These are phyloP conservation scores for Melieria picta DNA, from an alignment of 2,888 invertebrate species.

Conservation along the genomic window DNA sequence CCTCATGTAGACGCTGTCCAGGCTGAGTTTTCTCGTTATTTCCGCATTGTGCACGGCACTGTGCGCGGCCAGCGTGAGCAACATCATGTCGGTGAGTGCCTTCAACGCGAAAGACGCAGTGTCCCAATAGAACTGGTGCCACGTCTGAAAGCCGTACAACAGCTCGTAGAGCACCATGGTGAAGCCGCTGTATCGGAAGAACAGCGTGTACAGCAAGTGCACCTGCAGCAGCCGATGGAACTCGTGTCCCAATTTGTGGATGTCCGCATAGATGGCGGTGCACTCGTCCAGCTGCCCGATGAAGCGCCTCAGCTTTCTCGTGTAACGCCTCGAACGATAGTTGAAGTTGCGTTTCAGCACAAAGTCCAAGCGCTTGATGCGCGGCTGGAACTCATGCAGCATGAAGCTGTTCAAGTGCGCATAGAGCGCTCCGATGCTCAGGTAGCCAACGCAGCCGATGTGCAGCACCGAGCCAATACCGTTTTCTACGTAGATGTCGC, in stretches of 20 bases:
- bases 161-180: slow-evolving; percentile 1
- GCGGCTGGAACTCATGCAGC: slow-evolving; percentile 37
- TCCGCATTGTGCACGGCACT: slow-evolving; percentile 43
- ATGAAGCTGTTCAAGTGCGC: slow-evolving; percentile 45
- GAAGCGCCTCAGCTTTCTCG: slow-evolving; percentile 25
- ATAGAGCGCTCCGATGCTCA: slow-evolving; percentile 47
- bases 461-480: slow-evolving; percentile 41
- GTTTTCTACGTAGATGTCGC: neutral
- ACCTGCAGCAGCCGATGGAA: slow-evolving; percentile 46
- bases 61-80: slow-evolving; percentile 47
- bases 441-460: slow-evolving; percentile 46
- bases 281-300: slow-evolving; percentile 43
- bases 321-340: neutral
- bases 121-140: neutral
- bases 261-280: slow-evolving; percentile 45
- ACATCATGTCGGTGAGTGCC: slow-evolving; percentile 42
- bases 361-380: slow-evolving; percentile 40
- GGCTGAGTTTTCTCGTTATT: slow-evolving; percentile 40
- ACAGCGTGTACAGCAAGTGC: neutral
- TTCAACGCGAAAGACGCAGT: slow-evolving; percentile 17
- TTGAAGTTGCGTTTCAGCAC: slow-evolving; percentile 2
- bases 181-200: neutral
- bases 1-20: slow-evolving; percentile 46
- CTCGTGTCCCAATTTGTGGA: slow-evolving; percentile 36
- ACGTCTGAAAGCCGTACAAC: neutral